A percentile compares a stretch with the other conserved stretches of the same genome.
Conservation (phyloP, 2,113 vertebrate genomes). For the Genyomyrus donnyi region DNA sequence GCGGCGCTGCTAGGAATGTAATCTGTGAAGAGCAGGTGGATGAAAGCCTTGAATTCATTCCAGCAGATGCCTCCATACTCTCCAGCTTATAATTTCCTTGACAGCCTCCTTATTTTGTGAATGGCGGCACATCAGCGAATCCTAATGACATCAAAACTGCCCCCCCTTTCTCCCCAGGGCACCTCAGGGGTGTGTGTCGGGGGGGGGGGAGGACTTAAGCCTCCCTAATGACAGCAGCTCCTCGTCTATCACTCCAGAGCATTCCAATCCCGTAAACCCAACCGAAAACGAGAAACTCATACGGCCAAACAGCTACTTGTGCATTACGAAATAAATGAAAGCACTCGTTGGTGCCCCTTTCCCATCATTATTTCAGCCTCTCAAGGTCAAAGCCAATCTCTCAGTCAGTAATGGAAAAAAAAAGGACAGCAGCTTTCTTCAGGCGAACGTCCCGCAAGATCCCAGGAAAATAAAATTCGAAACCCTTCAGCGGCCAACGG, state of each 20-base stretch:
- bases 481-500: background rate
- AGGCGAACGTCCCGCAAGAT: background rate
- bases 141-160: slow-evolving; percentile 2
- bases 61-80: background rate
- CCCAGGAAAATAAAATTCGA: slow-evolving; percentile 1
- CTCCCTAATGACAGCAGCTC: background rate
- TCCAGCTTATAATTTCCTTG: background rate
- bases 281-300: background rate
- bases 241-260: background rate
- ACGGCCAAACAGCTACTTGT: background rate
- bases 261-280: background rate
- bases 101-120: background rate
- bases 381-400: slow-evolving; percentile 6
- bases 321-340: background rate
- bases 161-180: background rate
- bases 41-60: slow-evolving; percentile 1
- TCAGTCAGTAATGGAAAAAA: slow-evolving; percentile 3
- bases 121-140: slow-evolving; percentile 8
- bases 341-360: background rate
- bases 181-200: background rate
- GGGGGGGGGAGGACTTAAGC: too few relatives aligned
- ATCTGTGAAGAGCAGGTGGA: slow-evolving; percentile 9
- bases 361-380: background rate
- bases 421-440: background rate
- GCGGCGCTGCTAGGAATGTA: background rate